These are phyloP conservation scores for Adineta ricciae DNA, from an alignment of 2,888 invertebrate species.

Conservation along the genomic window DNA sequence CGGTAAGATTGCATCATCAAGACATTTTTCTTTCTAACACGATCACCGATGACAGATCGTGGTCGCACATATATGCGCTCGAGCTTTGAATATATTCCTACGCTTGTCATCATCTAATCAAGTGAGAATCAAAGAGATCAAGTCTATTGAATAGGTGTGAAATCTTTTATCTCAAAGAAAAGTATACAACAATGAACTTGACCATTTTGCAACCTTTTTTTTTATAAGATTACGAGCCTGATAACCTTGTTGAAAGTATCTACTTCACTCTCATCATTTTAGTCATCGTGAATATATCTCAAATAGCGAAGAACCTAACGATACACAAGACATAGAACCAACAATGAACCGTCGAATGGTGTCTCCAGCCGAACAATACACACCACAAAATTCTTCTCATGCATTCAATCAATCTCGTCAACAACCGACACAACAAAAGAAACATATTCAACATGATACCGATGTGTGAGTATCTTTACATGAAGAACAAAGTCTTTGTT, in stretches of 20 bases:
- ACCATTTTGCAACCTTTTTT: not conserved
- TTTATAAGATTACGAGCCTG: not conserved
- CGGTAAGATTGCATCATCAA: conserved; percentile 17
- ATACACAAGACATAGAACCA: not conserved
- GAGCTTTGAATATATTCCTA: not conserved
- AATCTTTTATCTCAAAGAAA: not conserved
- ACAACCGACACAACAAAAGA: conserved; percentile 20
- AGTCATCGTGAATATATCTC: conserved; percentile 14
- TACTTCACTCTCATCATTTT: not conserved
- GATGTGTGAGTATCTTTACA: conserved; percentile 21
- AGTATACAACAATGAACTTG: not conserved
- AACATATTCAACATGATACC: conserved; percentile 17
- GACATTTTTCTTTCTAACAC: not conserved
- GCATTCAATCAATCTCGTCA: not conserved
- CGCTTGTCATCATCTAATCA: not conserved
- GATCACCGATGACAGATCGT: not conserved
- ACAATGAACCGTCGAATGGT: not conserved
- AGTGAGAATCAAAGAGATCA: not conserved
- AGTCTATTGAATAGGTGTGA: not conserved
- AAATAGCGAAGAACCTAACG: conserved; percentile 2
- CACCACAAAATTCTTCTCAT: conserved; percentile 20
- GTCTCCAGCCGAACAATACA: conserved; percentile 15
- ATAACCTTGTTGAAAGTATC: not conserved
- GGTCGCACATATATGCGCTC: too few species aligned
- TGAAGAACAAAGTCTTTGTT: not conserved